Percentiles rank a stretch among this genome's conserved stretches.
These are phyloP conservation scores for Sinhomidia bicolor DNA, from an alignment of 2,888 invertebrate species.

Conservation along the genomic window DNA sequence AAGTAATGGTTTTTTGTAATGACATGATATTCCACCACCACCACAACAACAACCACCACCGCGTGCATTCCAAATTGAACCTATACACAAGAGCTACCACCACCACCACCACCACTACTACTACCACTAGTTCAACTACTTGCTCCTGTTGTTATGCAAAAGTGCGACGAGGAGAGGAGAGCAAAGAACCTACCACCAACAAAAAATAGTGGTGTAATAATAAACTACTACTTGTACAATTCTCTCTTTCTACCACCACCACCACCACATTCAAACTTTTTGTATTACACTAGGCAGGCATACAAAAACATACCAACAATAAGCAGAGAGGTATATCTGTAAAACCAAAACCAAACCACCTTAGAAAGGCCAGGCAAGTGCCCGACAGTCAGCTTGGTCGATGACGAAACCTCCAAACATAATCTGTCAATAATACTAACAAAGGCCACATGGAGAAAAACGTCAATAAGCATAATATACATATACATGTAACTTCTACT, in stretches of 20 bases:
- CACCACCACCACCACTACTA: not conserved
- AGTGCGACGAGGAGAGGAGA: constrained; percentile 46
- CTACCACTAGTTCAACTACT: not conserved
- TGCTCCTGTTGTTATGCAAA: constrained; percentile 54
- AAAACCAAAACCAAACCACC: too few species aligned
- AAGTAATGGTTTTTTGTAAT: constrained; percentile 44
- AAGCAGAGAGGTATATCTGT: not conserved
- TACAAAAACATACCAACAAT: not conserved
- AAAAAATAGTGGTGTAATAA: constrained; percentile 5
- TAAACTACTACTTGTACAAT: not conserved
- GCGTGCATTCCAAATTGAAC: constrained; percentile 48
- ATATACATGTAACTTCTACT: not conserved
- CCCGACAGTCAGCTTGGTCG: not conserved
- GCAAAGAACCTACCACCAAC: constrained; percentile 56
- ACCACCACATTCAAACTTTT: too few species aligned
- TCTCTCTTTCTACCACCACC: not conserved
- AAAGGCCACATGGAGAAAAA: constrained; percentile 54
- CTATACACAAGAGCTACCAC: not conserved
- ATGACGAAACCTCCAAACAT: not conserved
- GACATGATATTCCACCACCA: constrained; percentile 41
- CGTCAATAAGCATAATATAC: not conserved
- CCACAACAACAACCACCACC: constrained; percentile 10
- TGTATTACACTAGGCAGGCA: not conserved
- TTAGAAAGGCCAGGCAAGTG: not conserved
- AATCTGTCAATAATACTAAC: constrained; percentile 30